Base-by-base conservation (phyloP, 2,113 vertebrate genomes). In the Colinus virginianus region DNA sequence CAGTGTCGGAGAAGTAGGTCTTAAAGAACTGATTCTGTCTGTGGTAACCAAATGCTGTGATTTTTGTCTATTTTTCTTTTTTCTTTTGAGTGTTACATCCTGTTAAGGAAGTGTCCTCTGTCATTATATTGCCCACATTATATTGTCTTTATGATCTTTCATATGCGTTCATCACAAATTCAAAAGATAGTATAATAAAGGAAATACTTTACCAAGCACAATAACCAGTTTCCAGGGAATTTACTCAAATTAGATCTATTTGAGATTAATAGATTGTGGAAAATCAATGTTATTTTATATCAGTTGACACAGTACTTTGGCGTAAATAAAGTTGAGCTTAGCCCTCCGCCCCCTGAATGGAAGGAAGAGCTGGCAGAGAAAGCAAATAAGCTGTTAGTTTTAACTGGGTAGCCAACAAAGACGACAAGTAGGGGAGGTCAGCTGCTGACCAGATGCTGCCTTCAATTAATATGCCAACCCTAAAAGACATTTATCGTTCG, bases 361-460 rank as follows among this genome's bases (percentile, higher is more conserved):
- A 94, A 91, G 43, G 13, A 93, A 85, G 95, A 91, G 78, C 87
- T 96, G 94, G 94, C 94, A 90, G 97, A 97, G 48, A 95, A 94
- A 94, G 87, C 64, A 89, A 90, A 85, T 93, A 96, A 93, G 89
- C 94, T 93, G 90, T 90, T 95, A 91, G 75, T 93, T 95, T 97
- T 77, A 87, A 95, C 90, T 72, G 84, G 83, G 92, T 78, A 84
- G 95, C 95, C 94, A 97, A 97, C 96, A 97, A 98, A 96, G 92
- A 95, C 78, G 94, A 90, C 92, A 96, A 96, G 93, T 69, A 81
- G 74, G 81, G 94, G 95, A 72, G 97, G 97, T 98, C 98, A 98
- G 97, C 97, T 98, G 98, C 98, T 98, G 98, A 97, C 98, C 98
- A 98, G 97, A 98, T 98, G 98, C 97, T 98, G 97, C 96, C 96